Conservation (phyloP, 2,797 vertebrate genomes). For the Merluccius polli region DNA sequence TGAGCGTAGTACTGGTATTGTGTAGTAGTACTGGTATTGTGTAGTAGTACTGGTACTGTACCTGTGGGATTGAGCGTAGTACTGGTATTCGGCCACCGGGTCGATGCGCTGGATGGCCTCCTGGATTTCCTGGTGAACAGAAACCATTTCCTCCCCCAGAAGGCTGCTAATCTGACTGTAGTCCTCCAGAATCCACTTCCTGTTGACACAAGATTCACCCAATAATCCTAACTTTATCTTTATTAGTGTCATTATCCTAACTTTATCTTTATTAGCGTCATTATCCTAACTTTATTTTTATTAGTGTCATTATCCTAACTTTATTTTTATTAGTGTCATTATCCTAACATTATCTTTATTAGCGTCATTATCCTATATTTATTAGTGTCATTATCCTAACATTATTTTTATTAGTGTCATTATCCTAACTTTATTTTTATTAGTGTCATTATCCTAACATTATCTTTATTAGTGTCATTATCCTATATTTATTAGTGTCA, state of each 20-base stretch:
- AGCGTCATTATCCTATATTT: too few relatives aligned
- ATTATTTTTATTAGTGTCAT: too few relatives aligned
- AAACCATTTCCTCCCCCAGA: conserved; percentile 89
- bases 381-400: too few relatives aligned
- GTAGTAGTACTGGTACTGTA: conserved; percentile 44
- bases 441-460: too few relatives aligned
- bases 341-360: too few relatives aligned
- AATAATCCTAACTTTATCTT: not conserved
- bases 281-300: too few relatives aligned
- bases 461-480: too few relatives aligned
- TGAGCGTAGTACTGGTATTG: not conserved
- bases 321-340: too few relatives aligned
- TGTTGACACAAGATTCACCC: conserved; percentile 42
- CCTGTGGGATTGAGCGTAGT: conserved; percentile 91
- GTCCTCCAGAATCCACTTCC: conserved; percentile 92
- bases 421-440: too few relatives aligned
- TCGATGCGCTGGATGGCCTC: conserved; percentile 89
- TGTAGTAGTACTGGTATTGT: too few relatives aligned
- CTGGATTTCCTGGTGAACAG: conserved; percentile 91
- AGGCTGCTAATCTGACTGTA: conserved; percentile 95
- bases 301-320: too few relatives aligned
- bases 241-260: not conserved
- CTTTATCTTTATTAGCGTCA: not conserved
- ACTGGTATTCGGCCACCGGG: conserved; percentile 86
- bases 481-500: too few relatives aligned